These are phyloP conservation scores for Slavum lentiscoides DNA, from an alignment of 2,888 invertebrate genomes.

Conservation along the genomic window DNA sequence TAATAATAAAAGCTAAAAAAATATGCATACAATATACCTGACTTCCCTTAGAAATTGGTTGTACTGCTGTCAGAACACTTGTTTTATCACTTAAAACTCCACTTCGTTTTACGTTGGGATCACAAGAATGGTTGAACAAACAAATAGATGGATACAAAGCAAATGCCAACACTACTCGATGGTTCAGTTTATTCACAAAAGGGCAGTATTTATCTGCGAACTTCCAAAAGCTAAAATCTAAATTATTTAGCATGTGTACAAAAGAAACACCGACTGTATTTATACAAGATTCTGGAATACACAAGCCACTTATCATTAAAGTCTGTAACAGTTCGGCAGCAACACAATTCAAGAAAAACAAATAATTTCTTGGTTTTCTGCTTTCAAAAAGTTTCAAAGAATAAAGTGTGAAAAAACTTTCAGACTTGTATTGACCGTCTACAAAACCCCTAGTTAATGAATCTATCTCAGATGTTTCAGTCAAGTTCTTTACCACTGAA, in stretches of 20 bases:
- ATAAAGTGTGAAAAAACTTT: conserved; percentile 17
- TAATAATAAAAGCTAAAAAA: not conserved
- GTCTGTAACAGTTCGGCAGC: conserved; percentile 4
- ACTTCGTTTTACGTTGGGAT: conserved; percentile 8
- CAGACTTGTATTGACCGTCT: not conserved
- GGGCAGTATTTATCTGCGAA: not conserved
- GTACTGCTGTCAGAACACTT: conserved; percentile 13
- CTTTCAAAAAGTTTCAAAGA: not conserved
- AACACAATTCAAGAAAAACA: conserved; percentile 21
- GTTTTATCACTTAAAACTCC: not conserved
- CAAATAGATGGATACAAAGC: not conserved
- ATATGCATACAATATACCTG: conserved; percentile 11
- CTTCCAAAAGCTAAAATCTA: not conserved
- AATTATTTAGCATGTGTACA: not conserved
- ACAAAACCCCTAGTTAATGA: conserved; percentile 10
- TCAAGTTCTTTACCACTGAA: not conserved
- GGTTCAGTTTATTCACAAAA: not conserved
- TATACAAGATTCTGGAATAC: not conserved
- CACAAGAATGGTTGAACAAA: conserved; percentile 31
- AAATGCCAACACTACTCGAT: not conserved
- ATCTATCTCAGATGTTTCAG: not conserved
- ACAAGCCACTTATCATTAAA: not conserved
- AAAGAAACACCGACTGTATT: conserved; percentile 23
- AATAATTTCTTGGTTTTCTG: not conserved
- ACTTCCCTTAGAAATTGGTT: conserved; percentile 29